Percentiles rank a stretch among this genome's conserved stretches.
Evolutionary conservation across 2,113 vertebrate species (phyloP).

Genomic region (Pandion haliaetus): DNA sequence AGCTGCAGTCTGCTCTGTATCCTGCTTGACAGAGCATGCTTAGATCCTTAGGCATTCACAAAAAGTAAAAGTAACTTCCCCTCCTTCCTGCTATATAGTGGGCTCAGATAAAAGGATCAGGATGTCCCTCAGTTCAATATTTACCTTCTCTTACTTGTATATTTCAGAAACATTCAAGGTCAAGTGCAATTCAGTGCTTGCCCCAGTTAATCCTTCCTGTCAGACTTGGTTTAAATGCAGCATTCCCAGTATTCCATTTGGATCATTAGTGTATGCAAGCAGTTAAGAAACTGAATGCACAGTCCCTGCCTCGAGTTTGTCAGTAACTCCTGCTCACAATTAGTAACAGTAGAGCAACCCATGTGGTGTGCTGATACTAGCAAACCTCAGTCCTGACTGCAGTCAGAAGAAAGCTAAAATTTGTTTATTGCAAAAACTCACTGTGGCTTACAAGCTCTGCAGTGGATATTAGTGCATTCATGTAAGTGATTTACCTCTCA

Average conservation of each 20-base stretch:
- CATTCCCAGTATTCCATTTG: not conserved
- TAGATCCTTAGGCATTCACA: conserved; percentile 34
- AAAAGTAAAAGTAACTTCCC: conserved; percentile 34
- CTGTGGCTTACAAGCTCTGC: not conserved
- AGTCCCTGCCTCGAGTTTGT: not conserved
- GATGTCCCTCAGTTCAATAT: not conserved
- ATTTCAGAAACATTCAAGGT: not conserved
- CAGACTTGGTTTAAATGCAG: not conserved
- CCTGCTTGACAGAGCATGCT: conserved; percentile 70
- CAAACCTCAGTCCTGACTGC: not conserved
- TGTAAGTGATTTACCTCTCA: not conserved
- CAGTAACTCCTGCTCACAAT: not conserved
- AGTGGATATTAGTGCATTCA: not conserved
- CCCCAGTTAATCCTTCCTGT: not conserved
- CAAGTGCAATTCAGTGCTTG: not conserved
- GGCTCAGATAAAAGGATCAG: conserved; percentile 1
- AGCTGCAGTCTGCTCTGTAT: conserved; percentile 69
- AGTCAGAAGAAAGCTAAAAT: not conserved
- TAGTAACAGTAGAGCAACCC: not conserved
- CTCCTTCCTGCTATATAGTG: not conserved
- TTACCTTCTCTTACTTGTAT: not conserved
- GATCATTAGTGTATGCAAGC: not conserved
- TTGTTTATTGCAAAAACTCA: not conserved
- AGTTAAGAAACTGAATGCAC: not conserved
- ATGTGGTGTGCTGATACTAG: not conserved